These are phyloP conservation scores for Linnaemya vulpina DNA, from an alignment of 2,888 invertebrate genomes.

Conservation along the genomic window DNA sequence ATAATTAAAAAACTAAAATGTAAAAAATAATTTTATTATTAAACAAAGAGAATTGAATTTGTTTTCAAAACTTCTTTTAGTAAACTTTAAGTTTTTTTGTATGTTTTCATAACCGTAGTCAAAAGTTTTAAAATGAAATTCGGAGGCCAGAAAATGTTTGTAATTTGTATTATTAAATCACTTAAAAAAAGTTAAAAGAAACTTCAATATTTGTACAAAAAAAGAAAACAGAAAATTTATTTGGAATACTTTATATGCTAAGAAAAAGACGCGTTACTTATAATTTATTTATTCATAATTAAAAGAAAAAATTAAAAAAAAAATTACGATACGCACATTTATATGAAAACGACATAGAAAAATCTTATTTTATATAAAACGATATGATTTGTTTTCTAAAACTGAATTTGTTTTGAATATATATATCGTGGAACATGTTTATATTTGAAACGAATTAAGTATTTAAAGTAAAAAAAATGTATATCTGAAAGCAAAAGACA, in stretches of 20 bases:
- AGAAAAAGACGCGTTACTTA: slow-evolving; percentile 17
- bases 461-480: slow-evolving; percentile 17
- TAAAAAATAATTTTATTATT: background rate
- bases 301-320: slow-evolving; percentile 28
- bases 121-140: background rate
- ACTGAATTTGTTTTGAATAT: slow-evolving; percentile 46
- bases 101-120: slow-evolving; percentile 14
- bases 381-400: slow-evolving; percentile 22
- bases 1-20: slow-evolving; percentile 13
- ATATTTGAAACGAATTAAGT: slow-evolving; percentile 60
- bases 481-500: slow-evolving; percentile 20
- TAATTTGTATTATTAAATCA: background rate
- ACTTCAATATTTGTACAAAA: slow-evolving; percentile 18
- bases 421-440: slow-evolving; percentile 80
- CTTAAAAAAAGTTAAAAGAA: slow-evolving; percentile 1
- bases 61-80: slow-evolving; percentile 18
- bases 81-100: slow-evolving; percentile 33
- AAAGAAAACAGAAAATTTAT: background rate
- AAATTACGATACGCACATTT: slow-evolving; percentile 54
- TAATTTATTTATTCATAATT: slow-evolving; percentile 25
- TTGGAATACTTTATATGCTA: slow-evolving; percentile 15
- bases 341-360: slow-evolving; percentile 34
- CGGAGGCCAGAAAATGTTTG: background rate
- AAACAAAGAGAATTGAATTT: slow-evolving; percentile 21
- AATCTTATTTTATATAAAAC: slow-evolving; percentile 65